Evolutionary conservation across 2,113 vertebrate species (phyloP), one percentile per base, ranked within the genome.

Genomic region (Cynopterus brachyotis): DNA sequence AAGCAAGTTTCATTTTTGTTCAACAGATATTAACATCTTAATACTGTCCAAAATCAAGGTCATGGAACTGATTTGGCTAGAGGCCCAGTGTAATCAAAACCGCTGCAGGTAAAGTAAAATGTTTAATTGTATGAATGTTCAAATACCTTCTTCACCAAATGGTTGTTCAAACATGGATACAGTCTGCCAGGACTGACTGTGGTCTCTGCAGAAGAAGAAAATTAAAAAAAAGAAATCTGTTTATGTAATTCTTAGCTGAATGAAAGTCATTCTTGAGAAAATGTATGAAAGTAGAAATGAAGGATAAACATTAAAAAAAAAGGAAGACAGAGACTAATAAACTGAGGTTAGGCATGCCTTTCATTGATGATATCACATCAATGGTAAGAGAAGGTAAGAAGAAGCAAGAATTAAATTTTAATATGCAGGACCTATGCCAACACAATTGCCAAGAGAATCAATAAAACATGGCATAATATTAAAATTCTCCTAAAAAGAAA

Each of bases 121-220:
- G 0, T 81, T 90, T 96, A 92, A 97, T 96, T 95, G 94, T 94
- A 90, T 95, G 66, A 96, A 95, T 96, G 96, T 97, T 37, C 37
- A 90, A 97, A 92, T 94, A 66, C 59, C 19, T 75, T 91, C 75
- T 97, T 92, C 19, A 81, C 66, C 81, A 89, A 93, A 81, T 50
- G 60, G 53, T 84, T 94, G 79, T 72, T 83, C 84, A 95, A 73
- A 91, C 53, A 84, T 35, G 59, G 69, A 50, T 35, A 32, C n/a
- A 28, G 83, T 3, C 75, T 97, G 94, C 69, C 37, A 79, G 5
- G 45, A 9, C 40, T 30, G 20, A 73, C 1, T 66, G 84, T 69
- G 28, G 59, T 50, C 6, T 42, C 40, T 55, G 2, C 32, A 96
- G 35, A 78, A 17, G 76, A 91, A 96, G 15, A 30, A 87, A 83